phyloP scores from a whole-genome alignment of 2,888 invertebrate genomes.

The Drosophila picticornis region DNA sequence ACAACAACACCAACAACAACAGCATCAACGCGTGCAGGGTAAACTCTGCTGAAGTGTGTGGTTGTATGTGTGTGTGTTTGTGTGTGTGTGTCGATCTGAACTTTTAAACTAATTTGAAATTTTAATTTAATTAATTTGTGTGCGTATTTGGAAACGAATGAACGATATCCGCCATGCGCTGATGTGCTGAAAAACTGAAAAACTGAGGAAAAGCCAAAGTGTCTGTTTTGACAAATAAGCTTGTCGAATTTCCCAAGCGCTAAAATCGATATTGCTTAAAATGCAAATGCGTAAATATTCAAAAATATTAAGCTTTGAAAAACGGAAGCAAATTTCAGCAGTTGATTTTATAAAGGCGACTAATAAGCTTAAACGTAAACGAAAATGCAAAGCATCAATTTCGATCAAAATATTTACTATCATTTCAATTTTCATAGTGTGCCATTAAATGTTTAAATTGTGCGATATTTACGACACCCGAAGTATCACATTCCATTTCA shows the following conservation, averaged over 20 bases:
- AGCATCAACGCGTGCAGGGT: slow-evolving; percentile 48
- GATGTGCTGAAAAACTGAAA: slow-evolving; percentile 1
- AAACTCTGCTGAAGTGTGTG: not conserved
- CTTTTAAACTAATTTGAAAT: slow-evolving; percentile 76
- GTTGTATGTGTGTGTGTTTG: slow-evolving; percentile 3
- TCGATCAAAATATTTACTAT: not conserved
- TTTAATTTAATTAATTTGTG: slow-evolving; percentile 76
- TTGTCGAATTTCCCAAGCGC: not conserved
- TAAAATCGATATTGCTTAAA: not conserved
- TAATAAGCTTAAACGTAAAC: not conserved
- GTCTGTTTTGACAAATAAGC: not conserved
- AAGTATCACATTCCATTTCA: not conserved
- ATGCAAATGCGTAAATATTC: not conserved
- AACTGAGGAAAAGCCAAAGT: not conserved
- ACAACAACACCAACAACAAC: slow-evolving; percentile 22
- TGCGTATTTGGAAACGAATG: slow-evolving; percentile 38
- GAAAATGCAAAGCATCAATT: not conserved
- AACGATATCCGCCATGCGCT: slow-evolving; percentile 7
- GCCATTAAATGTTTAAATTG: not conserved
- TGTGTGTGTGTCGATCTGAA: slow-evolving; percentile 38
- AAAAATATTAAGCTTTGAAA: too few species aligned
- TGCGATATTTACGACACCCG: not conserved
- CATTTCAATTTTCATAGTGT: not conserved
- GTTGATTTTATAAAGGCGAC: not conserved
- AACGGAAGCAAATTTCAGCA: not conserved